These are phyloP conservation scores for Anagrus nilaparvatae DNA, from an alignment of 1,140 invertebrate species.

Conservation along the genomic window DNA sequence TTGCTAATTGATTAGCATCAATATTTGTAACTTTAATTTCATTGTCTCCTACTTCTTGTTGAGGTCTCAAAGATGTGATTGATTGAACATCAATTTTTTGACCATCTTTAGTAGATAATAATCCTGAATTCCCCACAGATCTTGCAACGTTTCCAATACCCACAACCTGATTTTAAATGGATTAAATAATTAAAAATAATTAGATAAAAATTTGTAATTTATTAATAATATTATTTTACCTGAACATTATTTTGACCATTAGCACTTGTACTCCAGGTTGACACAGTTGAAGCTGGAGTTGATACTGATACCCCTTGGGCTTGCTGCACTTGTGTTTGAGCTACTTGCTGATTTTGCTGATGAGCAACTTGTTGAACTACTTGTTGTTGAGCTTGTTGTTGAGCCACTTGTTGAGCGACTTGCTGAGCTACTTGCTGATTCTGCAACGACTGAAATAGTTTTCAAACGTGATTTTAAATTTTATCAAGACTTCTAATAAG, in stretches of 20 bases:
- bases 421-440: conserved; percentile 39
- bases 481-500: not conserved
- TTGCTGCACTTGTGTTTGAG: conserved; percentile 28
- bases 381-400: conserved; percentile 32
- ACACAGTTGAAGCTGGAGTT: conserved; percentile 33
- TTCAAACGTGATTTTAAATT: not conserved
- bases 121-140: conserved; percentile 23
- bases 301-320: conserved; percentile 36
- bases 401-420: conserved; percentile 33
- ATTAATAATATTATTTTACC: conserved; percentile 18
- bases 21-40: conserved; percentile 40
- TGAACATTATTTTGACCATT: conserved; percentile 36
- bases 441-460: conserved; percentile 16
- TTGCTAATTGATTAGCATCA: conserved; percentile 36
- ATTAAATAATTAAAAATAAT: not conserved
- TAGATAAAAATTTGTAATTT: not conserved
- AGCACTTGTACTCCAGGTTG: conserved; percentile 36
- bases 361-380: conserved; percentile 21
- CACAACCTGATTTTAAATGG: conserved; percentile 26
- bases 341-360: conserved; percentile 30
- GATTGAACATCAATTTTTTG: conserved; percentile 39
- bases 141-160: conserved; percentile 34
- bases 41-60: conserved; percentile 25
- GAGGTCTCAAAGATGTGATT: conserved; percentile 30
- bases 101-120: conserved; percentile 38